Evolutionary conservation across 2,113 vertebrate genomes (phyloP), one percentile per base, ranked within the genome.

Genomic region (Dasyurus viverrinus): DNA sequence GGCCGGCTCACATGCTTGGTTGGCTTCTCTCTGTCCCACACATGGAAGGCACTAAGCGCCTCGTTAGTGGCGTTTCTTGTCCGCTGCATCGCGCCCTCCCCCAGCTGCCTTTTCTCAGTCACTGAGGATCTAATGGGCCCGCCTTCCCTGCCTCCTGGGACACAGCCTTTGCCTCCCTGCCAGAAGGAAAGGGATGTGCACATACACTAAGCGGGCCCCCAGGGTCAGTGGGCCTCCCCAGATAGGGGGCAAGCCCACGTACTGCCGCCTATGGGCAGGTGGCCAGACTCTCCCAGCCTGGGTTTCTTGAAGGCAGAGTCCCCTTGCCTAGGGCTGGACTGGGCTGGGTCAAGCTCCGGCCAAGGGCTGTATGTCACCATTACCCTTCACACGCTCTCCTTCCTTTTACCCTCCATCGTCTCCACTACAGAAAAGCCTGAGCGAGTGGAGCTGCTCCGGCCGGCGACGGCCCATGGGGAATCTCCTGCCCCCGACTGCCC

Each of bases 161-260:
- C 92, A 93, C 92, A 53, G 96, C 96, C 96, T 97, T 97, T 96
- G 97, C 98, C 96, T 98, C 94, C 97, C 96, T 46, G 97, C 91
- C 95, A 96, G 91, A 60, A 97, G 95, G 68, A 93, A 92, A 55
- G 76, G 91, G 97, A 97, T 96, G 52, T 94, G 95, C 95, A 76
- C 53, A 91, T 60, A 95, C 91, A 96, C 95, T 95, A 94, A 91
- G 23, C 92, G 57, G 57, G 30, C 30, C 1, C 57, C 30, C 26
- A 60, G 27, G 55, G 6, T 26, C 8, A 57, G 25, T 25, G 26
- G 25, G 25, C 25, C 55, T 4, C 47, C 47, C 47, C 23, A 24
- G 54, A 54, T 9, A 1, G 16, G 8, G 25, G 54, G 54, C 54
- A 55, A 57, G 7, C 55, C 55, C 57, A 60, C 0, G 57, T 3